Percentiles rank a stretch among this genome's conserved stretches.
phyloP scores from a whole-genome alignment of 2,888 invertebrate species.

The Creontiades dilutus region DNA sequence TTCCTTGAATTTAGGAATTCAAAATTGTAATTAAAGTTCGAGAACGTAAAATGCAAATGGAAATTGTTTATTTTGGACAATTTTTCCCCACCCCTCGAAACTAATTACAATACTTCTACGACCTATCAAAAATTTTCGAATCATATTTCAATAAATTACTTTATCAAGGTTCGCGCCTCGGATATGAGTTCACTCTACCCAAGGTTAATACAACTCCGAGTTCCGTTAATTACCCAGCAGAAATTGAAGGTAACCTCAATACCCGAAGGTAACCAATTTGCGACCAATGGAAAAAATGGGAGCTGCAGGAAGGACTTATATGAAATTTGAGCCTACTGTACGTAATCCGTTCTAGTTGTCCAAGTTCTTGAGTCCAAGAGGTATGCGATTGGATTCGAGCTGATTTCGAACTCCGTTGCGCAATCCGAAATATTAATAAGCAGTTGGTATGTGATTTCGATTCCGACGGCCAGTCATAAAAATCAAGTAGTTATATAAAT shows the following conservation, averaged over 20 bases:
- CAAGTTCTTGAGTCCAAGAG: background rate
- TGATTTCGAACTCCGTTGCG: constrained; percentile 21
- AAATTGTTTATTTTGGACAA: too few relatives aligned
- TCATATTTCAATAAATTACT: too few relatives aligned
- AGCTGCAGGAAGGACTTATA: background rate
- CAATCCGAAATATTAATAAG: constrained; percentile 14
- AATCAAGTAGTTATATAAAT: constrained; percentile 38
- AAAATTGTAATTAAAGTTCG: too few relatives aligned
- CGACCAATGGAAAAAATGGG: background rate
- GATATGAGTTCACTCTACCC: too few relatives aligned
- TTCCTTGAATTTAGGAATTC: too few relatives aligned
- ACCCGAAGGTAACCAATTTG: background rate
- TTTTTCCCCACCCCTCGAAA: too few relatives aligned
- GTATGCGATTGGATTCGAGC: background rate
- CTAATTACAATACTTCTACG: too few relatives aligned
- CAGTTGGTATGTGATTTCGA: background rate
- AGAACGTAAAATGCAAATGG: too few relatives aligned
- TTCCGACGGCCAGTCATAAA: constrained; percentile 12
- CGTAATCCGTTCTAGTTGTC: background rate
- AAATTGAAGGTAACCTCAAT: background rate
- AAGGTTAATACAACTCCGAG: too few relatives aligned
- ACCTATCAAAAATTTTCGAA: too few relatives aligned
- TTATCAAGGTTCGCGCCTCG: too few relatives aligned
- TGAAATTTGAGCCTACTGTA: background rate
- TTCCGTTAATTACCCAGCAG: background rate